Conservation (phyloP, 1,140 invertebrate genomes). For the Megathymus violae region DNA sequence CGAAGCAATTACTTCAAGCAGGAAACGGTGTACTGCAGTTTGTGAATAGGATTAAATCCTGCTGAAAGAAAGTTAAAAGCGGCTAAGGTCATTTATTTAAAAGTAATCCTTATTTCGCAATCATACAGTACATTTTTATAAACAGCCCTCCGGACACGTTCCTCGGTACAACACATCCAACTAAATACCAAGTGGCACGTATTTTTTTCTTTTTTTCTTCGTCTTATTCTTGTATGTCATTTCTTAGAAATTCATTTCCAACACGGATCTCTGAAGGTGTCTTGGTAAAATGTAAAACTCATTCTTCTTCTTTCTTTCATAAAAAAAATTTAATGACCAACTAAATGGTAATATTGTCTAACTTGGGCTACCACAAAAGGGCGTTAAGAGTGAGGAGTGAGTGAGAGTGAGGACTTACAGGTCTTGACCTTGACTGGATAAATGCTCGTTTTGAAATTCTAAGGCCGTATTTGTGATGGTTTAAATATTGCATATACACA, state of each 20-base stretch:
- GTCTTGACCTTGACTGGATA: too few relatives aligned
- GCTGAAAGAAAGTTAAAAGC: neutral
- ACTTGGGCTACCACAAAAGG: too few relatives aligned
- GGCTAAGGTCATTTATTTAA: conserved; percentile 6
- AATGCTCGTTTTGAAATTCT: too few relatives aligned
- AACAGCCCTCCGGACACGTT: neutral
- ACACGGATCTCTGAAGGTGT: too few relatives aligned
- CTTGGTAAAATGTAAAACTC: too few relatives aligned
- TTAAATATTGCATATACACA: too few relatives aligned
- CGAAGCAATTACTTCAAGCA: neutral
- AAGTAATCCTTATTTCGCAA: conserved; percentile 1
- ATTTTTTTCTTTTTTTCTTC: neutral
- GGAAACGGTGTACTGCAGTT: neutral
- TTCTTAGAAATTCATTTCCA: neutral
- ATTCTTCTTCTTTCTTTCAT: too few relatives aligned
- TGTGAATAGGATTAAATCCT: conserved; percentile 6
- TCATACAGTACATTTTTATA: conserved; percentile 1
- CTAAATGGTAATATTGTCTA: too few relatives aligned
- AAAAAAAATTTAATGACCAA: too few relatives aligned
- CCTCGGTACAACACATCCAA: neutral
- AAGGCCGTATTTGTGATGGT: too few relatives aligned
- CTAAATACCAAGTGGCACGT: conserved; percentile 1
- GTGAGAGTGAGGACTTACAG: too few relatives aligned
- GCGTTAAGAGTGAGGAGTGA: too few relatives aligned
- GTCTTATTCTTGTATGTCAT: conserved; percentile 1